Base-by-base conservation (phyloP, 2,113 vertebrate species). In the Falcunculus frontatus region DNA sequence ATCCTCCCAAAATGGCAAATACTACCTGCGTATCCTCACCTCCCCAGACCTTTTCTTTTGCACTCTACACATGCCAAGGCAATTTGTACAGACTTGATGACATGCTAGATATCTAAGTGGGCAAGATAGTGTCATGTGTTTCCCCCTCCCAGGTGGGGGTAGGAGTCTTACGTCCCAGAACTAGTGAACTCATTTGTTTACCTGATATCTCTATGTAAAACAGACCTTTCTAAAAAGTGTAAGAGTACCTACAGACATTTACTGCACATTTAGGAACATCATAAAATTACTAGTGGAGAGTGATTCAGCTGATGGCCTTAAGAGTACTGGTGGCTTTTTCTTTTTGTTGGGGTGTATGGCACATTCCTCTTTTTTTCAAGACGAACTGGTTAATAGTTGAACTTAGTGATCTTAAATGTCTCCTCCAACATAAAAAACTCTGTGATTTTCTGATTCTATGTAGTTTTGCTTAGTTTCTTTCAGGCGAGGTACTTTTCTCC, bases 131-230 rank as follows among this genome's bases (percentile, higher is more conserved):
- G 12, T 37, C 37, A 9, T 4, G 9, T 16, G 19, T 44, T 42
- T 49, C 22, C 35, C 26, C 11, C 18, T 47, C 22, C 21, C n/a
- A 35, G 6, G 9, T 1, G 1, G 18, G 10, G 4, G 4, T 60
- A 37, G 59, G 23, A 57, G 7, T 37, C 37, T 57, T 44, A 11
- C 0, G 0, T 41, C 35, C 20, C 33, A 42, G 47, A 68, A n/a
- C 19, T 49, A 55, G 13, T 17, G 19, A 62, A 37, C 23, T 11
- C 16, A 49, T 75, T 68, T 49, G n/a, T 68, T 86, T 69, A 30
- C 6, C 22, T 30, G 13, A 4, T 55, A 30, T 7, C 8, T 49
- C 26, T 33, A 0, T 30, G 11, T 49, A 13, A 55, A 86, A 42
- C 22, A 62, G 22, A 33, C 13, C 22, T 62, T 62, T 42, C 9